Evolutionary conservation across 2,888 invertebrate genomes (phyloP).

Genomic region (Megastigmus dorsalis): DNA sequence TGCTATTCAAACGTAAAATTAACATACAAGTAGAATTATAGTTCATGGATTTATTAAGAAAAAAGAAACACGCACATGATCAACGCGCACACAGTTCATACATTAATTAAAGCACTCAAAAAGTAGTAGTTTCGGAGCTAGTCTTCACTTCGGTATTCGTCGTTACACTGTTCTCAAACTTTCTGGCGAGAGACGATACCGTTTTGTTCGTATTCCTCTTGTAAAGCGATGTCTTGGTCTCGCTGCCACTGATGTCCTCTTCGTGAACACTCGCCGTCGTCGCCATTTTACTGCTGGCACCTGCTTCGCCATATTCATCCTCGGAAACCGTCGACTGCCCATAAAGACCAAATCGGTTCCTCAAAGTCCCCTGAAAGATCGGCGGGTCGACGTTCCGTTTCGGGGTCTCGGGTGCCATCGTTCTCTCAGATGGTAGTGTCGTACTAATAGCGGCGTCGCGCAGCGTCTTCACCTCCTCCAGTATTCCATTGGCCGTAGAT

Average conservation of each 20-base stretch:
- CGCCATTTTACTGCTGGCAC: background rate
- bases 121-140: background rate
- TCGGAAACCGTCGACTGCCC: background rate
- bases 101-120: background rate
- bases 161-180: background rate
- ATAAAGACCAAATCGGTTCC: slow-evolving; percentile 58
- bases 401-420: slow-evolving; percentile 65
- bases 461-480: slow-evolving; percentile 75
- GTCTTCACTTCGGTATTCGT: background rate
- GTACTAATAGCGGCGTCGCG: slow-evolving; percentile 45
- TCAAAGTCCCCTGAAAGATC: slow-evolving; percentile 59
- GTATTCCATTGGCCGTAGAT: slow-evolving; percentile 76
- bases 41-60: no score
- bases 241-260: background rate
- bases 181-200: no score
- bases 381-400: slow-evolving; percentile 64
- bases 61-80: background rate
- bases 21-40: no score
- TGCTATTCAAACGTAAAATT: no score
- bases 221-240: background rate
- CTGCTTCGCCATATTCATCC: background rate
- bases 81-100: background rate
- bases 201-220: background rate
- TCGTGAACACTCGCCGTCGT: no score
- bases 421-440: background rate